Base-by-base conservation (phyloP, 2,888 invertebrate species). In the Acrocyrtus sp. region DNA sequence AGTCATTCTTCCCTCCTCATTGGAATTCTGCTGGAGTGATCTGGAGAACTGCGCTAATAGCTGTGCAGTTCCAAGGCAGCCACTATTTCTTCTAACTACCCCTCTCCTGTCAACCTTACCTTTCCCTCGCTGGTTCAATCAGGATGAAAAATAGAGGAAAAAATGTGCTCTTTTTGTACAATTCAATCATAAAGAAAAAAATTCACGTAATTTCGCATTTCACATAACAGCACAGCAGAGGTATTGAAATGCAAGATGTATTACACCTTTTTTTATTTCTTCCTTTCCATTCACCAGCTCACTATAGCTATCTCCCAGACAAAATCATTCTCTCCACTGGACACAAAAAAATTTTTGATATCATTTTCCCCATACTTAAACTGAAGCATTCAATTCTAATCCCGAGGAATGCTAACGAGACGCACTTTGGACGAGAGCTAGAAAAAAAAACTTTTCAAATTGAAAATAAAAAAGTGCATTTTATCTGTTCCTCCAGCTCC, bases 101-200 rank as follows among this genome's bases (percentile, higher is more conserved):
- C 41, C 41, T 41, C 3, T 8, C 34, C 6, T 34, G 34, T 2
- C 41, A n/a, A 41, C 41, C 41, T 41, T 4, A 41, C n/a, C 17
- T 41, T 41, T 17, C 41, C 17, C 41, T 41, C 17, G 15, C 17
- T 41, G 17, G 17, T 41, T 15, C 41, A n/a, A n/a, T 15, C 41
- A 41, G 17, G 41, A 17, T 41, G 48, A 21, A 48, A 22, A 15
- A 48, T n/a, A n/a, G n/a, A n/a, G n/a, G n/a, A n/a, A n/a, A n/a
- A n/a, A n/a, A n/a, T n/a, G n/a, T n/a, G n/a, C n/a, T n/a, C n/a
- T n/a, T n/a, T n/a, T 21, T 48, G 19, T 62, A 48, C 56, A 66
- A 66, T 66, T 66, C 56, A 66, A 56, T 66, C 65, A 57, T 56
- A 57, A 66, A 66, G 48, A 34, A 21, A 53, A n/a, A n/a, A n/a